Base-by-base conservation (phyloP, 2,113 vertebrate species). In the Rhinopithecus roxellana region DNA sequence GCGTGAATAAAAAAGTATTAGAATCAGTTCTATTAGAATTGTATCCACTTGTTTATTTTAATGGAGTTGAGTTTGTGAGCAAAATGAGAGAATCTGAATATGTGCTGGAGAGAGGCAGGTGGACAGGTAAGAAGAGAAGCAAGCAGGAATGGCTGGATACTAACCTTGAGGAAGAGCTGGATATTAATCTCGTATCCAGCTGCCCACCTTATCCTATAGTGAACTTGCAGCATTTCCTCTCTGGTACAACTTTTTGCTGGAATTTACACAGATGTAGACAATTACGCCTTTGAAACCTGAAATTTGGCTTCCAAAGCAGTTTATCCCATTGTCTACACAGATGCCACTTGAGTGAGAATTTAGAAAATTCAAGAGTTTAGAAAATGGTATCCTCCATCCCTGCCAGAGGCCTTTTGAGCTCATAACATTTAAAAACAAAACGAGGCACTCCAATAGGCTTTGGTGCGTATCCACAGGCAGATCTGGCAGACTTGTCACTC, bases 201-300 rank as follows among this genome's bases (percentile, higher is more conserved):
- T 22, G 70, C 75, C 81, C 22, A 1, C 48, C 69, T 88, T 3
- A 4, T 32, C 96, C 59, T 50, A 1, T 3, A 3, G 0, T 72
- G 69, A 57, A 77, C 92, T 38, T 61, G 8, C 82, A 7, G 32
- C 40, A 32, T 61, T 90, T 86, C 94, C 69, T 92, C 77, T 72
- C 90, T 83, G 88, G 90, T 81, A 72, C 59, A 74, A 16, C 45
- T 20, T 23, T 3, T 20, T 50, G 43, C 81, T 96, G 92, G 43
- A 95, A 96, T 97, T 97, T 96, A 92, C 94, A 95, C 98, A 98
- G 97, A 96, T 97, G 94, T 81, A 75, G 96, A 79, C 81, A 96
- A 96, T 97, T 82, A 95, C 0, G 72, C 72, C 92, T 93, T 90
- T 50, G 77, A 81, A 95, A 93, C 59, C 90, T 94, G 77, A 96